Base-by-base conservation (phyloP, 64 coral and sea anemone species). In the Pachyseris speciosa region DNA sequence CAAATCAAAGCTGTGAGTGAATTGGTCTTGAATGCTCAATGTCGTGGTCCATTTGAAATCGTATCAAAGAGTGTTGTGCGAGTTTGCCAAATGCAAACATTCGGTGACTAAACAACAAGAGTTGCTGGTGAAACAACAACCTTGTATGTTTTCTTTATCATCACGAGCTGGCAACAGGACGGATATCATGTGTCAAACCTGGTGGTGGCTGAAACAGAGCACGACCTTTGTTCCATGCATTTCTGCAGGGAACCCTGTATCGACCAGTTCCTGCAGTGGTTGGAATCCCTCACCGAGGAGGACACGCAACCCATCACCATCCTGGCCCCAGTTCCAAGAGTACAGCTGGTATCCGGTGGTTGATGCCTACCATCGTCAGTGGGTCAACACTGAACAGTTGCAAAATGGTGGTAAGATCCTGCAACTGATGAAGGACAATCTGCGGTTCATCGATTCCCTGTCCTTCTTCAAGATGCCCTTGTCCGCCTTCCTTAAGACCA, bases 351-450 rank as follows among this genome's bases (percentile, higher is more conserved):
- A 87, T 34, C 50, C 39, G 43, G 37, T 87, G 4, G 4, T n/a
- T n/a, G n/a, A n/a, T n/a, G n/a, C n/a, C n/a, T n/a, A n/a, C n/a
- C n/a, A n/a, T n/a, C n/a, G n/a, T n/a, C n/a, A n/a, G n/a, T n/a
- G n/a, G n/a, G n/a, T n/a, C n/a, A n/a, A n/a, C n/a, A n/a, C n/a
- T n/a, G 4, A 11, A 6, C 11, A 4, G 4, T 11, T 72, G 32
- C 20, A 72, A 25, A 89, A 89, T n/a, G 71, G 86, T 7, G 69
- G 44, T 49, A 88, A 88, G 69, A n/a, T 88, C 13, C 24, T 88
- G 4, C 86, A 86, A 9, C 17, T 83, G 32, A 40, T 24, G 51
- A 22, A 25, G 16, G 55, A 33, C 30, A 13, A 36, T 0, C 27
- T 86, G 0, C 34, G 64, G 0, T 73, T 57, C 67, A 87, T 73